phyloP scores from a whole-genome alignment of 2,888 invertebrate species.

The Cheilosia soror region DNA sequence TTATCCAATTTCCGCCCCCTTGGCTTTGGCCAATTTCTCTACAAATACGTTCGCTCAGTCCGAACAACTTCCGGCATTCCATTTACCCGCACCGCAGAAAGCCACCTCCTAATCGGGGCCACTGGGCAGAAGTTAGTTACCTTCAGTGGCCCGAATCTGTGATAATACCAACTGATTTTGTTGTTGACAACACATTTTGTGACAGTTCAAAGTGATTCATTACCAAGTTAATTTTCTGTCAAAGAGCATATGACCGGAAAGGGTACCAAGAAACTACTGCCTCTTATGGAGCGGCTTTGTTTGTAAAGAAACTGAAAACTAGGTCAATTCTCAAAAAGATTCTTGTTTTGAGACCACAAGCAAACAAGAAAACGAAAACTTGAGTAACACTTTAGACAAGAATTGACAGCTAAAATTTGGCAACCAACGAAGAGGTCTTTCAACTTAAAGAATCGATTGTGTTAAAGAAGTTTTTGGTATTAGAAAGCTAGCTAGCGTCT shows the following conservation, averaged over 20 bases:
- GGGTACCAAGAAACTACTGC: constrained; percentile 9
- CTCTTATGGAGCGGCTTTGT: neutral
- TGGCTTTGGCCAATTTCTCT: neutral
- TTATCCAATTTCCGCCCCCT: constrained; percentile 16
- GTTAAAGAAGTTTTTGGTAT: constrained; percentile 38
- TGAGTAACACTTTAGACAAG: constrained; percentile 28
- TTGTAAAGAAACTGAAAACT: constrained; percentile 66
- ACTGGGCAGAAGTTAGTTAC: constrained; percentile 10
- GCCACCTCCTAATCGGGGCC: constrained; percentile 40
- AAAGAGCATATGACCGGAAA: constrained; percentile 50
- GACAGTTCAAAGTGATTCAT: constrained; percentile 56
- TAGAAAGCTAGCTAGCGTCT: constrained; percentile 49
- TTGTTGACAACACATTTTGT: constrained; percentile 38
- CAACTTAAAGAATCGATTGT: constrained; percentile 6
- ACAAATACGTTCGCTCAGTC: constrained; percentile 18
- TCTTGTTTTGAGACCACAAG: constrained; percentile 5
- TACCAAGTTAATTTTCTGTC: constrained; percentile 60
- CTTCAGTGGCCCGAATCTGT: constrained; percentile 5
- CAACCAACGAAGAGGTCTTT: constrained; percentile 11
- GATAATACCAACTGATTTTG: constrained; percentile 10
- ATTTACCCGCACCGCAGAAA: constrained; percentile 4
- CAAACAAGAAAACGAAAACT: constrained; percentile 26
- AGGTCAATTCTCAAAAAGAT: constrained; percentile 48
- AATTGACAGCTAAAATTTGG: constrained; percentile 50
- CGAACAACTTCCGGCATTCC: constrained; percentile 23